Base-by-base conservation (phyloP, 2,797 vertebrate species). In the Sebastes oblongus region DNA sequence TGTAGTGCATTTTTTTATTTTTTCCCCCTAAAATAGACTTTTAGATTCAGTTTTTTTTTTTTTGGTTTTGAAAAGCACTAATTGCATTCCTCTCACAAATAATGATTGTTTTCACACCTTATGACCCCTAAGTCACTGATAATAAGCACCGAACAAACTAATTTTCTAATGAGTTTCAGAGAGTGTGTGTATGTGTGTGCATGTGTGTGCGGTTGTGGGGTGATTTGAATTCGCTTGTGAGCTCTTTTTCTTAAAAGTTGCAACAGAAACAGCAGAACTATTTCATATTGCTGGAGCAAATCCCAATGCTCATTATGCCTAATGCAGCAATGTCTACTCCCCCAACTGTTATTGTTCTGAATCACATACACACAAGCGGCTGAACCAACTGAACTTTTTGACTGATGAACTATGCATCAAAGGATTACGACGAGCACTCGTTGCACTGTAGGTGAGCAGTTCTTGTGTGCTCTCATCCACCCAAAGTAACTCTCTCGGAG, bases 341-440 rank as follows among this genome's bases (percentile, higher is more conserved):
- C 88, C 74, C 77, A 90, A 87, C 83, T 84, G 79, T 90, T 93
- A 92, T 90, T 93, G 91, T 92, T 93, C 91, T 87, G 86, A 90
- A 89, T 89, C 89, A 74, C 84, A 79, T 66, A 70, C 82, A 86
- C 87, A 88, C 82, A 79, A 85, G 88, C 78, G 69, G 79, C 91
- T 92, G 89, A 92, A 92, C 80, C 88, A 88, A 87, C 85, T 91
- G 91, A 94, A 93, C 92, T 89, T 91, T 90, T 71, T 83, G 83
- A 93, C 91, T 93, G 92, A 94, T 95, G 92, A 93, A 92, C 92
- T 93, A 93, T 93, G 91, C 91, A 93, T 93, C 91, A 93, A 94
- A 92, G 88, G 78, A 73, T 75, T 62, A 52, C 65, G 50, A 83
- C 9, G 66, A 85, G 88, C 72, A 81, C 77, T 85, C 75, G 78